Percentiles rank a stretch among this genome's conserved stretches.
These are phyloP conservation scores for Sphaerophoria rueppellii DNA, from an alignment of 2,888 invertebrate genomes.

Conservation along the genomic window DNA sequence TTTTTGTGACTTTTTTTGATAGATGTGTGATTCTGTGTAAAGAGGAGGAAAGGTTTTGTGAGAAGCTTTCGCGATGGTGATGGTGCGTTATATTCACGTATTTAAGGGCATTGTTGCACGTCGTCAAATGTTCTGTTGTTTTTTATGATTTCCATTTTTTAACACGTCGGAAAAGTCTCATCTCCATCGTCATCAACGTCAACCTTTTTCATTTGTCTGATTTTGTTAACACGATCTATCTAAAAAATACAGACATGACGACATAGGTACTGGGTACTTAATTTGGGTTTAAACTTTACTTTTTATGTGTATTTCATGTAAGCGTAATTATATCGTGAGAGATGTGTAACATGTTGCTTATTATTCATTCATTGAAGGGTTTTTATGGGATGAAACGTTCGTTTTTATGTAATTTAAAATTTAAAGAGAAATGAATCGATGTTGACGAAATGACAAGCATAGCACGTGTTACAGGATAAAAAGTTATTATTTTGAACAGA, in stretches of 20 bases:
- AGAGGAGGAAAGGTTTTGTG: neutral
- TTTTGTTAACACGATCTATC: neutral
- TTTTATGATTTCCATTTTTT: neutral
- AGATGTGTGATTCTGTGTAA: slow-evolving; percentile 20
- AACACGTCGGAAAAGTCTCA: slow-evolving; percentile 5
- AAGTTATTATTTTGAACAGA: no score
- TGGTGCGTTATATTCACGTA: slow-evolving; percentile 37
- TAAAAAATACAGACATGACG: neutral
- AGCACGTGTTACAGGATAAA: no score
- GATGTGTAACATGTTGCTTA: neutral
- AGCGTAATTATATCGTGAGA: neutral
- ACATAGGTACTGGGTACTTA: slow-evolving; percentile 1
- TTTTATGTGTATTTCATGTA: neutral
- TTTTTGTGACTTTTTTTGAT: slow-evolving; percentile 18
- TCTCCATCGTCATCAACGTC: slow-evolving; percentile 39
- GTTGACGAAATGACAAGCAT: no score
- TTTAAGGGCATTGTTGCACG: slow-evolving; percentile 23
- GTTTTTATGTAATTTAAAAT: neutral
- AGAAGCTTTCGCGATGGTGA: slow-evolving; percentile 3
- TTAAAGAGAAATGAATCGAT: neutral
- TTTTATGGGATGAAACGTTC: neutral
- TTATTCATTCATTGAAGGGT: slow-evolving; percentile 7
- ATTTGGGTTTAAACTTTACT: slow-evolving; percentile 1
- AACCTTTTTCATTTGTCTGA: slow-evolving; percentile 46
- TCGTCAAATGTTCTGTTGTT: slow-evolving; percentile 3